Evolutionary conservation across 2,113 vertebrate species (phyloP), one percentile per base, ranked within the genome.

Genomic region (Clupea harengus): DNA sequence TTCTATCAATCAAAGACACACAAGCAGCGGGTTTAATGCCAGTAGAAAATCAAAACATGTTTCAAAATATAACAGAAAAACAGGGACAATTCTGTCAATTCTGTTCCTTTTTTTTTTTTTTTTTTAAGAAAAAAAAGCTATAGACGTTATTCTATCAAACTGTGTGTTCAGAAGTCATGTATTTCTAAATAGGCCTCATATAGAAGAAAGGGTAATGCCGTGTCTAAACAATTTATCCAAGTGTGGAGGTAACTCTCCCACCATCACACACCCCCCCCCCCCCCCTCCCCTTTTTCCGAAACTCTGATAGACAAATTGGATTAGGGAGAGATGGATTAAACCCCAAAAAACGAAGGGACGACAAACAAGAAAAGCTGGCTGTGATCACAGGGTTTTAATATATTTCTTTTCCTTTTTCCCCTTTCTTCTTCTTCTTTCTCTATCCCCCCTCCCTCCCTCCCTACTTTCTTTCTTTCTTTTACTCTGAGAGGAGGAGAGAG

Each of bases 311-410:
- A 97, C 97, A 98, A 99, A 99, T 99, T 99, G 98, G 97, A 99
- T 99, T 99, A 99, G 95, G 95, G 96, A 93, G 96, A 96, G 97
- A 98, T 97, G 97, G 97, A 98, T 99, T 99, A 98, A 98, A 97
- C 97, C 97, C 96, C 97, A 97, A 98, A 97, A 97, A 97, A 96
- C 95, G 96, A 96, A 95, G 95, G 95, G 96, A 97, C 95, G 95
- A 98, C 97, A 98, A 98, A 97, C 97, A 97, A 97, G 96, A 96
- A 97, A 97, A 96, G 96, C 97, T 96, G 94, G 92, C 96, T 97
- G 97, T 97, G 97, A 98, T 99, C 97, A 97, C 95, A 97, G 97
- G 96, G 92, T 98, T 67, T 97, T 96, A 95, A 95, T 95, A 95
- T 94, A 95, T 96, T 94, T 95, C 92, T 94, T 91, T 93, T 92